Conservation (phyloP, 2,888 invertebrate genomes). For the Tolmerus cingulatus region DNA sequence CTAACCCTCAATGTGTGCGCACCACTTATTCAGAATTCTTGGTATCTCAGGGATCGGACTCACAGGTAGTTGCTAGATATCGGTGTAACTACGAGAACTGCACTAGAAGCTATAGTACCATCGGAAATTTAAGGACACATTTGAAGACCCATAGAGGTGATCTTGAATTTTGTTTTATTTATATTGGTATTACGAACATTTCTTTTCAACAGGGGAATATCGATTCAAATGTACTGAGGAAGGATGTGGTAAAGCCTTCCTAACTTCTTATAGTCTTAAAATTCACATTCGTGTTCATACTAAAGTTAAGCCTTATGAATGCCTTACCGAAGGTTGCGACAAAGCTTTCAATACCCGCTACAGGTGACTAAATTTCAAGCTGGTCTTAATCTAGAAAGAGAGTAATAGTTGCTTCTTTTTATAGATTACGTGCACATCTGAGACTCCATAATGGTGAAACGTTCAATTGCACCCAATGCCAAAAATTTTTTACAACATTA, state of each 20-base stretch:
- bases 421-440: conserved; percentile 84
- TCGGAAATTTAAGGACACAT: conserved; percentile 93
- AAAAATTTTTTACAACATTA: conserved; percentile 91
- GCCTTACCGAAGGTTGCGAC: conserved; percentile 81
- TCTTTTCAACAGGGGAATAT: conserved; percentile 79
- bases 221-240: conserved; percentile 89
- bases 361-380: conserved; percentile 66
- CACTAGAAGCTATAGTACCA: conserved; percentile 87
- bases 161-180: conserved; percentile 31
- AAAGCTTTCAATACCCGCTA: conserved; percentile 96
- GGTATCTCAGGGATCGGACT: conserved; percentile 61
- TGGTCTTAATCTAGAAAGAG: not conserved
- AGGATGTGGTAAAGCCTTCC: conserved; percentile 89
- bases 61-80: conserved; percentile 72
- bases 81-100: conserved; percentile 90
- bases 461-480: conserved; percentile 89
- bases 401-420: not conserved
- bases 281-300: conserved; percentile 94
- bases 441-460: conserved; percentile 93
- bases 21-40: not conserved
- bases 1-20: not conserved
- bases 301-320: conserved; percentile 90
- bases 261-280: conserved; percentile 94
- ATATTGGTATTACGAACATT: not conserved
- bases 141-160: conserved; percentile 95